phyloP scores from a whole-genome alignment of 2,113 vertebrate genomes.

The Symphodus melops region DNA sequence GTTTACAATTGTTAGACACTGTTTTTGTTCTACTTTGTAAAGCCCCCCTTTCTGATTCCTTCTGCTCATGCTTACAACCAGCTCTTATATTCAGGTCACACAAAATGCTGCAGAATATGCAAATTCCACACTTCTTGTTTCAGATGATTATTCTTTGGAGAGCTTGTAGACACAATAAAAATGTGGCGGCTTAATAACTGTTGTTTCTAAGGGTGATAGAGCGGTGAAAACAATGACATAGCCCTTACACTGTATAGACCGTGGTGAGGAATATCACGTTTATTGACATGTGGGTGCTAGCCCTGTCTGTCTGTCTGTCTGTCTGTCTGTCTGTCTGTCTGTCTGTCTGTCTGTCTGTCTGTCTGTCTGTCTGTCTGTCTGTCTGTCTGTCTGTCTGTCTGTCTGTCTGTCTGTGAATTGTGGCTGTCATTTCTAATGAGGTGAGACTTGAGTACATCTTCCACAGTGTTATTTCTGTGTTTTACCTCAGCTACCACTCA shows the following conservation, averaged over 20 bases:
- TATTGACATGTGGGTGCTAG: conserved; percentile 3
- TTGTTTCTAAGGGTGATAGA: neutral
- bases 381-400: neutral
- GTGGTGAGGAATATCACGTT: neutral
- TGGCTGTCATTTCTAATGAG: conserved; percentile 34
- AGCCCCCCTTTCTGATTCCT: too few species aligned
- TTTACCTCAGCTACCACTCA: conserved; percentile 27
- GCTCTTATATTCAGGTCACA: too few species aligned
- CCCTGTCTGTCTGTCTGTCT: conserved; percentile 6
- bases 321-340: neutral
- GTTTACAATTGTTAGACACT: too few species aligned
- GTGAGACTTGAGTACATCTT: conserved; percentile 11
- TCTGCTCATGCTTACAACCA: too few species aligned
- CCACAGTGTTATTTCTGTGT: conserved; percentile 6
- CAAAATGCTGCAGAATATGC: too few species aligned
- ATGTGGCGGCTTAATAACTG: neutral
- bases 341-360: neutral
- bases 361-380: conserved; percentile 3
- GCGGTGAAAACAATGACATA: neutral
- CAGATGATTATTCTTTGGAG: neutral
- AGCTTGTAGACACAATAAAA: neutral
- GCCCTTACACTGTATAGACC: neutral
- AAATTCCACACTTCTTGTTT: too few species aligned
- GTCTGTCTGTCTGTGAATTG: neutral
- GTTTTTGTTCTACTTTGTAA: too few species aligned